phyloP scores from a whole-genome alignment of 2,113 vertebrate species.

The Cavia porcellus region DNA sequence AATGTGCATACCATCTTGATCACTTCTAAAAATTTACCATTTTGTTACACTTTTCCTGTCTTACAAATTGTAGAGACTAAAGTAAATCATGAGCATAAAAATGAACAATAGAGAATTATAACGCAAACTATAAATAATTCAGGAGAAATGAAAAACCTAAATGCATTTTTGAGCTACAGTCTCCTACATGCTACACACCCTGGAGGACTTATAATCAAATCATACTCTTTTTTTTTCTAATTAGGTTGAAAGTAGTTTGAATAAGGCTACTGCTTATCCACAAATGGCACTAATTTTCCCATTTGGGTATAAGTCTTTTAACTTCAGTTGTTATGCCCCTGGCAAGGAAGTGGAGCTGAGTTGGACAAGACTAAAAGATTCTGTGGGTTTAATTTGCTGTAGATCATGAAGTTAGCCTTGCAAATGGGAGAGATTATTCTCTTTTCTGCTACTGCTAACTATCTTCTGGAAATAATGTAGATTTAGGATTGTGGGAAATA shows the following conservation, averaged over 20 bases:
- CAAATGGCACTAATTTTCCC: constrained; percentile 81
- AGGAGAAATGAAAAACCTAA: constrained; percentile 68
- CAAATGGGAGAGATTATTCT: constrained; percentile 43
- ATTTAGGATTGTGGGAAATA: neutral
- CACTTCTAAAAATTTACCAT: constrained; percentile 33
- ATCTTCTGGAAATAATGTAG: neutral
- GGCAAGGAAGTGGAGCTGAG: constrained; percentile 78
- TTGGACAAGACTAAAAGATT: constrained; percentile 69
- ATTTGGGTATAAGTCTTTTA: constrained; percentile 79
- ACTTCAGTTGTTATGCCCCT: constrained; percentile 76
- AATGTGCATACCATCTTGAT: neutral
- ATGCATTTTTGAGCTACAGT: constrained; percentile 33
- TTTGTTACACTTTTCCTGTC: neutral
- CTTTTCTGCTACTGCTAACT: constrained; percentile 25
- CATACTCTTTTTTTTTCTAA: constrained; percentile 45
- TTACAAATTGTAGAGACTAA: constrained; percentile 16
- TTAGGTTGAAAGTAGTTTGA: constrained; percentile 78
- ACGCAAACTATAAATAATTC: constrained; percentile 57
- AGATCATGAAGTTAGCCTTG: constrained; percentile 33
- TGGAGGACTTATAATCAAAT: constrained; percentile 73
- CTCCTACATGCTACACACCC: constrained; percentile 42
- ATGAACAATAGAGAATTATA: neutral
- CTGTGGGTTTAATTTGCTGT: constrained; percentile 67
- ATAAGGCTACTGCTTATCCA: constrained; percentile 76
- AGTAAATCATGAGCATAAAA: neutral